Evolutionary conservation across 2,888 invertebrate genomes (phyloP), one percentile per base, ranked within the genome.

Genomic region (Seladonia tumulorum): DNA sequence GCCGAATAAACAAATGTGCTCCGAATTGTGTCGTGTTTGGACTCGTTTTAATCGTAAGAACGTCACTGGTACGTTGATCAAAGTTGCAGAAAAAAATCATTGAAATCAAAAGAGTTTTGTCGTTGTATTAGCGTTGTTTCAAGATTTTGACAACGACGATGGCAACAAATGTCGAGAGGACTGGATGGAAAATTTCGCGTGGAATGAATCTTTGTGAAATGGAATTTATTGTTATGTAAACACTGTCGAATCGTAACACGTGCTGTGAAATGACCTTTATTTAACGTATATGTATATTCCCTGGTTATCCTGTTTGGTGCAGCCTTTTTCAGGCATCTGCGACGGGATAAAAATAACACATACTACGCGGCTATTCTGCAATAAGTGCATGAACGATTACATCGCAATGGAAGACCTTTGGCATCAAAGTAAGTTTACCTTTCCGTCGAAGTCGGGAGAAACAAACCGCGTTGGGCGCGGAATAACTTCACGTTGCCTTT

Each of bases 381-480:
- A 70, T 70, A 70, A 70, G 70, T 70, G 42, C 70, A 42, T 70
- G 70, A 7, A n/a, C 70, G 70, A 70, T 42, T 70, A 70, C 22
- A 70, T n/a, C 70, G 70, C 70, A 14, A 70, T 42, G 42, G 14
- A 70, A 70, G 70, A 42, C 70, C 42, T 70, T 70, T 70, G 39
- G n/a, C 60, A 18, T 76, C 75, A 60, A 76, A 57, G 75, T 42
- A 18, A 76, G 42, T 63, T 70, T 70, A 70, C 42, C 70, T 70
- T 70, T 5, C 70, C 39, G n/a, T 45, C 60, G 63, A 45, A 39
- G 42, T 39, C 60, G 42, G 57, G 18, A 29, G 29, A 45, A 25
- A 29, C 47, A 29, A 70, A 68, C 18, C 18, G 14, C 16, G 42
- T 70, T 5, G 70, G 42, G 42, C 5, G n/a, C 70, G 42, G 12